phyloP scores from a whole-genome alignment of 2,888 invertebrate species.

The Cataglyphis albicans region DNA sequence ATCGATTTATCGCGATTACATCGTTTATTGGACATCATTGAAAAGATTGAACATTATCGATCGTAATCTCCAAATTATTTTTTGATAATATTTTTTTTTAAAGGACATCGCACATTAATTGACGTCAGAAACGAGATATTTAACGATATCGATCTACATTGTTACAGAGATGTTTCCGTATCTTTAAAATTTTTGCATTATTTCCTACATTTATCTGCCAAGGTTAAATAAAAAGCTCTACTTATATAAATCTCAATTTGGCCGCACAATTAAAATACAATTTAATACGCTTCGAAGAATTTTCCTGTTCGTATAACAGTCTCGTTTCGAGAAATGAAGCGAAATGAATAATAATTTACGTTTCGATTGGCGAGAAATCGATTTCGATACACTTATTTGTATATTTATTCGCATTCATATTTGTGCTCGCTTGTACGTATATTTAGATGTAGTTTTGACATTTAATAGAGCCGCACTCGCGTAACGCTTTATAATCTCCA shows the following conservation, averaged over 20 bases:
- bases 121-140: not conserved
- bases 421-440: conserved; percentile 13
- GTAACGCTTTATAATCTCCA: conserved; percentile 12
- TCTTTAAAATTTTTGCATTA: conserved; percentile 2
- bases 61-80: conserved; percentile 17
- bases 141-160: not conserved
- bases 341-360: conserved; percentile 15
- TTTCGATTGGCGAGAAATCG: not conserved
- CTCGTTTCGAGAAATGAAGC: not conserved
- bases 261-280: conserved; percentile 13
- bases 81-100: not conserved
- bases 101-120: not conserved
- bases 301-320: conserved; percentile 17
- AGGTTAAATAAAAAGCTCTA: not conserved
- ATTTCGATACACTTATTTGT: conserved; percentile 40
- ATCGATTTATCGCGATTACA: conserved; percentile 10
- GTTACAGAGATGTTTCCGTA: not conserved
- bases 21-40: conserved; percentile 15
- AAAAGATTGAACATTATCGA: conserved; percentile 14
- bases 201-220: not conserved
- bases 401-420: conserved; percentile 8
- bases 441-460: conserved; percentile 51
- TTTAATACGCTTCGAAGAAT: conserved; percentile 5
- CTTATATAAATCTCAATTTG: conserved; percentile 24
- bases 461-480: conserved; percentile 10